A percentile compares a stretch with the other conserved stretches of the same genome.
phyloP scores from a whole-genome alignment of 2,888 invertebrate species.

The Calliopum simillimum region DNA sequence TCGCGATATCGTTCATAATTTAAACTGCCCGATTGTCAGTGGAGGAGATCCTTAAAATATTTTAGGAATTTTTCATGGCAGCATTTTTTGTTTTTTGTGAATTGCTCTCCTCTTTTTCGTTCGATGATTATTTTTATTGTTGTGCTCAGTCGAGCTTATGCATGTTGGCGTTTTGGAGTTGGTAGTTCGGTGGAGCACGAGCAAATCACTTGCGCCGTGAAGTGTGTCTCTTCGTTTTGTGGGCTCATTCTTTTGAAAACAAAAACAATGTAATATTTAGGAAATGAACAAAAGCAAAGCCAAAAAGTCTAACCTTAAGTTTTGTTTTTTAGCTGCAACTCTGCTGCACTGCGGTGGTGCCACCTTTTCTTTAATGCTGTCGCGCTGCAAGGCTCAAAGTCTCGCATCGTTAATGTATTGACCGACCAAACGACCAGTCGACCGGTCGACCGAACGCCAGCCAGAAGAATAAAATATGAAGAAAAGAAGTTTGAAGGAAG shows the following conservation, averaged over 20 bases:
- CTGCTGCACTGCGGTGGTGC: constrained; percentile 36
- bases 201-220: constrained; percentile 31
- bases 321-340: not conserved
- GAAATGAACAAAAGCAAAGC: not conserved
- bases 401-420: constrained; percentile 50
- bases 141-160: constrained; percentile 1
- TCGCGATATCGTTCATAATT: constrained; percentile 54
- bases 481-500: constrained; percentile 42
- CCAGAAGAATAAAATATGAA: constrained; percentile 50
- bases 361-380: constrained; percentile 44
- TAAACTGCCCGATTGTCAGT: constrained; percentile 39
- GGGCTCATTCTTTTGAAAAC: not conserved
- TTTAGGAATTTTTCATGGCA: constrained; percentile 44
- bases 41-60: constrained; percentile 44
- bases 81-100: constrained; percentile 5
- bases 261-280: not conserved
- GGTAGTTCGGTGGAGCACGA: constrained; percentile 29
- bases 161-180: constrained; percentile 25
- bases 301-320: constrained; percentile 1
- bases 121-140: not conserved
- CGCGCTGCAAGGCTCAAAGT: constrained; percentile 40
- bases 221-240: constrained; percentile 20
- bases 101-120: not conserved
- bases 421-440: constrained; percentile 39
- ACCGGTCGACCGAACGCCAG: constrained; percentile 46